Percentiles rank a stretch among this genome's conserved stretches.
Conservation (phyloP, 2,888 invertebrate species). For the Lasioglossum villosulum region DNA sequence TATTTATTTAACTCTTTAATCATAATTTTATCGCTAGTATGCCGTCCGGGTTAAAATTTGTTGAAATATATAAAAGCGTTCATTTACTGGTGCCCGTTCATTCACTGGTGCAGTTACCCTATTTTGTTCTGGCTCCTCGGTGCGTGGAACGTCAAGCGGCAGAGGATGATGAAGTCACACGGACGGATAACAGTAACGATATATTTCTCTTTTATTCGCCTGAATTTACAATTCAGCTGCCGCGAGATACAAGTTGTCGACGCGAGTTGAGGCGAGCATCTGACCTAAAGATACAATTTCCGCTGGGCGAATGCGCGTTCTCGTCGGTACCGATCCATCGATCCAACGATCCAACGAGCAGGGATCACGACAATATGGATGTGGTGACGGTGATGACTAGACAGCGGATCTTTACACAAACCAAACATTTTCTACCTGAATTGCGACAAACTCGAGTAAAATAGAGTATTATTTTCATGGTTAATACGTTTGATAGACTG, state of each 20-base stretch:
- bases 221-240: slow-evolving; percentile 44
- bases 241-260: slow-evolving; percentile 30
- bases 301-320: slow-evolving; percentile 7
- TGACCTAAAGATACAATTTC: slow-evolving; percentile 23
- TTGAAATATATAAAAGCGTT: too few relatives aligned
- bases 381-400: background rate
- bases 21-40: too few relatives aligned
- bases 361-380: slow-evolving; percentile 30
- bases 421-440: too few relatives aligned
- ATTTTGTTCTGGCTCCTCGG: background rate
- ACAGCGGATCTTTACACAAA: too few relatives aligned
- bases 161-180: background rate
- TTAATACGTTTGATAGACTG: too few relatives aligned
- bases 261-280: background rate
- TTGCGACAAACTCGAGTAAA: too few relatives aligned
- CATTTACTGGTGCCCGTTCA: too few relatives aligned
- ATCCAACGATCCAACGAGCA: slow-evolving; percentile 12
- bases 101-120: too few relatives aligned
- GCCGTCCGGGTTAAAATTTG: too few relatives aligned
- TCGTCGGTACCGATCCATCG: background rate
- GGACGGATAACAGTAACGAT: slow-evolving; percentile 45
- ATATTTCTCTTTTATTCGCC: slow-evolving; percentile 46
- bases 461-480: too few relatives aligned
- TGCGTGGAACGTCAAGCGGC: background rate
- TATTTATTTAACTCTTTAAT: too few relatives aligned